A percentile compares a stretch with the other conserved stretches of the same genome.
Conservation (phyloP, 2,888 invertebrate genomes). For the Synergus umbraculus region DNA sequence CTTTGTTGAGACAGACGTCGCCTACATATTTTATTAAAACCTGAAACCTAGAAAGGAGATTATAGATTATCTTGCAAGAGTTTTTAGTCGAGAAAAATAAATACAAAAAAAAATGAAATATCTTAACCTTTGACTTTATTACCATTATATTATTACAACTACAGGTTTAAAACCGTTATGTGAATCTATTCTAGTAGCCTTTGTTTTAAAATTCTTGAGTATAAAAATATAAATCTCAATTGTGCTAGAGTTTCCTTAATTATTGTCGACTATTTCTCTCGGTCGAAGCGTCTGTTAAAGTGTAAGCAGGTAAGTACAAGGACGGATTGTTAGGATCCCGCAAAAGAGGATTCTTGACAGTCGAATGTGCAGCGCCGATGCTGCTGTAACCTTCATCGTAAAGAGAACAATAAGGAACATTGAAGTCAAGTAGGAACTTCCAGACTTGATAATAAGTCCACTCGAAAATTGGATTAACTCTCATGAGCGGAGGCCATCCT, state of each 20-base stretch:
- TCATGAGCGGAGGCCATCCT: slow-evolving; percentile 93
- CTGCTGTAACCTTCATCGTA: slow-evolving; percentile 90
- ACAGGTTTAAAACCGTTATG: not conserved
- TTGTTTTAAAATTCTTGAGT: not conserved
- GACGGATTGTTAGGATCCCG: slow-evolving; percentile 64
- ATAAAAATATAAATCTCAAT: slow-evolving; percentile 31
- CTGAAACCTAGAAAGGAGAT: not conserved
- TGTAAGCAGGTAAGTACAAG: slow-evolving; percentile 70
- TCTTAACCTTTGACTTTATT: not conserved
- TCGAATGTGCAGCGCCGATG: slow-evolving; percentile 67
- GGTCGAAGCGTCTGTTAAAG: slow-evolving; percentile 66
- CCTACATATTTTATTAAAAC: not conserved
- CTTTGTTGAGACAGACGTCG: slow-evolving; percentile 1
- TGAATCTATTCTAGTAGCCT: not conserved
- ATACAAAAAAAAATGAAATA: not conserved
- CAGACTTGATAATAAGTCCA: slow-evolving; percentile 96
- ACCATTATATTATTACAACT: not conserved
- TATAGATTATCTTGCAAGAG: not conserved
- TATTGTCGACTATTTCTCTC: slow-evolving; percentile 71
- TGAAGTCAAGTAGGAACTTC: slow-evolving; percentile 88
- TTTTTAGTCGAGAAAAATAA: not conserved
- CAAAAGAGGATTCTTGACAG: slow-evolving; percentile 71
- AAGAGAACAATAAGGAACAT: slow-evolving; percentile 93
- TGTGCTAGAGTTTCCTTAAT: slow-evolving; percentile 39
- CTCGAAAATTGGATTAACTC: slow-evolving; percentile 93